phyloP scores from a whole-genome alignment of 2,888 invertebrate species.

The Zeuzera pyrina region DNA sequence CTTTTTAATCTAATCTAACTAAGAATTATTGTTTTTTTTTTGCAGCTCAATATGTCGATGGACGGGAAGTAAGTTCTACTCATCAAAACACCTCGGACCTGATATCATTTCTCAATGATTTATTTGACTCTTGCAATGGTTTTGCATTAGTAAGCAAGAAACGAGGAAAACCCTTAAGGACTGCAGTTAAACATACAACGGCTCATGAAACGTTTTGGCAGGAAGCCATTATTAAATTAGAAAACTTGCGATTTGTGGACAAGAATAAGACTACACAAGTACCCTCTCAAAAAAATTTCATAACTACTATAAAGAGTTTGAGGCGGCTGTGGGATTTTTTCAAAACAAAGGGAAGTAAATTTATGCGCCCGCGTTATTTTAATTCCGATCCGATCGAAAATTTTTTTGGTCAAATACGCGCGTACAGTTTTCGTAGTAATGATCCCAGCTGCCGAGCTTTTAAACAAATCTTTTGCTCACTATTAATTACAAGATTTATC shows the following conservation, averaged over 20 bases:
- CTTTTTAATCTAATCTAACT: too few species aligned
- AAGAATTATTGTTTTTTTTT: too few species aligned
- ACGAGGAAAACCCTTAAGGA: background rate
- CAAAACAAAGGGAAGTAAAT: too few species aligned
- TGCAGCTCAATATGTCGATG: conserved; percentile 1
- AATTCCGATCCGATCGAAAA: too few species aligned
- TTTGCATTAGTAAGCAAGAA: background rate
- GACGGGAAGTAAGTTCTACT: background rate
- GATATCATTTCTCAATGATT: background rate
- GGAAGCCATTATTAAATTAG: background rate
- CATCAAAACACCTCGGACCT: background rate
- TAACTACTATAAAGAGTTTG: too few species aligned
- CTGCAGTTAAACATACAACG: background rate
- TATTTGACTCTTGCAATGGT: background rate
- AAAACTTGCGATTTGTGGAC: background rate
- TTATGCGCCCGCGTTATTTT: too few species aligned
- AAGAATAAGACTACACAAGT: background rate
- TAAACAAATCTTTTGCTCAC: too few species aligned
- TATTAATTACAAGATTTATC: too few species aligned
- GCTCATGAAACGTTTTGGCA: background rate
- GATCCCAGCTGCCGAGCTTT: too few species aligned
- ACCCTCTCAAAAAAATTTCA: background rate
- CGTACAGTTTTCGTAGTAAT: too few species aligned
- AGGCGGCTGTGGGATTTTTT: too few species aligned
- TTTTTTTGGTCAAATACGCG: too few species aligned